Conservation (phyloP, 2,888 invertebrate species). For the Drosophila dives region DNA sequence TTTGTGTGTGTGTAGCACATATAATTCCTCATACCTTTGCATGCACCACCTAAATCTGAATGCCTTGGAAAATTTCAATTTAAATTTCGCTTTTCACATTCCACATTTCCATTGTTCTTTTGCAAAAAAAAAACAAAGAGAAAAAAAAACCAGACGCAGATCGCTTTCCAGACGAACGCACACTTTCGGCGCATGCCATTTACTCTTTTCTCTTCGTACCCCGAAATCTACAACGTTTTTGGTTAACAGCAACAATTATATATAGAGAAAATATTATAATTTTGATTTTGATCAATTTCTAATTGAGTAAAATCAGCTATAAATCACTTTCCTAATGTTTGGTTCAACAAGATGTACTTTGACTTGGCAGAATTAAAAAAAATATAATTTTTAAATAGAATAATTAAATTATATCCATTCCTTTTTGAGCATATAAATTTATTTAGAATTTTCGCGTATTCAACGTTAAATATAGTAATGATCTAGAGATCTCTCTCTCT, state of each 20-base stretch:
- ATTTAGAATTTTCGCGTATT: background rate
- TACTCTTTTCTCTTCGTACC: background rate
- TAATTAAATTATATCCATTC: background rate
- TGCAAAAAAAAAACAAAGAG: background rate
- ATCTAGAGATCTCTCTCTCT: background rate
- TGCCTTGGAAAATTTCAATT: slow-evolving; percentile 48
- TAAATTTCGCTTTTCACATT: slow-evolving; percentile 41
- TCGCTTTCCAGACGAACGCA: slow-evolving; percentile 57
- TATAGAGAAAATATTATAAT: background rate
- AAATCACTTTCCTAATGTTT: background rate
- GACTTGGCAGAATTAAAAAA: too few species aligned
- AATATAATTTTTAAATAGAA: background rate
- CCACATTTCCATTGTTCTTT: slow-evolving; percentile 29
- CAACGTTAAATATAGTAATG: background rate
- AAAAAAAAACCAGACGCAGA: slow-evolving; percentile 33
- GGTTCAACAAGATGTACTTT: background rate
- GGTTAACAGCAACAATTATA: slow-evolving; percentile 1
- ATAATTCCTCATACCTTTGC: slow-evolving; percentile 43
- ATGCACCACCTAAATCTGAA: slow-evolving; percentile 31
- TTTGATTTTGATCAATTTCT: background rate
- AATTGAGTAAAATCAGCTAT: background rate
- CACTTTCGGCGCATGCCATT: slow-evolving; percentile 68
- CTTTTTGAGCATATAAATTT: background rate
- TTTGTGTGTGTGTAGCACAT: slow-evolving; percentile 7
- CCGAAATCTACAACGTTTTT: background rate